phyloP scores from a whole-genome alignment of 2,113 vertebrate genomes.

The Alosa alosa region DNA sequence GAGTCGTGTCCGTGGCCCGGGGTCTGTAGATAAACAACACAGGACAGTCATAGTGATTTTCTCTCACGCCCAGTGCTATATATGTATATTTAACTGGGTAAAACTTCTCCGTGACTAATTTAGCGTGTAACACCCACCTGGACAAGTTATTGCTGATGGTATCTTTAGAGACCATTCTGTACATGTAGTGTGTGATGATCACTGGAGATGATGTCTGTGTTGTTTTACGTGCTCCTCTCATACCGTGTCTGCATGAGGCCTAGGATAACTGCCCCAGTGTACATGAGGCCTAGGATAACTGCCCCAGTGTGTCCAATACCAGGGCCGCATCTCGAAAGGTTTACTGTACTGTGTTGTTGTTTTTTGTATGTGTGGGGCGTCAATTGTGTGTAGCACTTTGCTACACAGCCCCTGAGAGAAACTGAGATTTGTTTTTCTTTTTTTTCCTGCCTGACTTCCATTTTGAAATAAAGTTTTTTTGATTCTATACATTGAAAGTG shows the following conservation, averaged over 20 bases:
- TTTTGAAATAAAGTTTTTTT: background rate
- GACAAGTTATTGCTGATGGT: no score
- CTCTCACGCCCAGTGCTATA: no score
- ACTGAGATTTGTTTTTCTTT: background rate
- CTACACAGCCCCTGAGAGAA: background rate
- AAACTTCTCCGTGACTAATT: no score
- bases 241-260: no score
- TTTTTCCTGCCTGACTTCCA: background rate
- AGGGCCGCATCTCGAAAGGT: background rate
- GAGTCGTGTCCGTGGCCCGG: background rate
- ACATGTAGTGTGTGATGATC: no score
- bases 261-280: background rate
- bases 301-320: background rate
- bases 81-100: background rate
- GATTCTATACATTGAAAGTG: background rate
- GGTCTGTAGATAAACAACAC: background rate
- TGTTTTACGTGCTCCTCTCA: no score
- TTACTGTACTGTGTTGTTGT: background rate
- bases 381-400: background rate
- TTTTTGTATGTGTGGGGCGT: background rate
- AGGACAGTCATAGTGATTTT: background rate
- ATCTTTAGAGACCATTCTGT: no score
- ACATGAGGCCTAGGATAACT: no score
- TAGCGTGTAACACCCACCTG: no score
- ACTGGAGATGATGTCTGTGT: no score